A percentile compares a stretch with the other conserved stretches of the same genome.
Evolutionary conservation across 1,140 invertebrate species (phyloP).

Genomic region (Caenorhabditis inopinata): DNA sequence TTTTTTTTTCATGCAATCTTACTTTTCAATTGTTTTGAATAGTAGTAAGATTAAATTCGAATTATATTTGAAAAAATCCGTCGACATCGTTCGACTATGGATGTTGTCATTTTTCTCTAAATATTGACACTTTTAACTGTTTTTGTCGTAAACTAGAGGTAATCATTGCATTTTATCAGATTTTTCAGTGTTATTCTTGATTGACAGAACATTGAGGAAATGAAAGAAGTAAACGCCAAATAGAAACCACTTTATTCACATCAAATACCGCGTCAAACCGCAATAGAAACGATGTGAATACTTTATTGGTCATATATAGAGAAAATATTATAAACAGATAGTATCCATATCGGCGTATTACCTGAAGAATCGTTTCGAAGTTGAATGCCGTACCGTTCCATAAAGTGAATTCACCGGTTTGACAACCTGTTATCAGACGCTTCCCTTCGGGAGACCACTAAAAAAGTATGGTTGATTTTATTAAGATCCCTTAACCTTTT

Average conservation of each 20-base stretch:
- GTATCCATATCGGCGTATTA: conserved; percentile 67
- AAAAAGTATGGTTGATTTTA: conserved; percentile 21
- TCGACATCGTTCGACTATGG: too few relatives aligned
- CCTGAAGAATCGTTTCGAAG: conserved; percentile 99
- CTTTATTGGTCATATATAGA: neutral
- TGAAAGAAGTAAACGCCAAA: neutral
- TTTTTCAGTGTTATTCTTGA: too few relatives aligned
- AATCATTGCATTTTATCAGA: too few relatives aligned
- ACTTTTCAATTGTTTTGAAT: too few relatives aligned
- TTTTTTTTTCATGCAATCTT: too few relatives aligned
- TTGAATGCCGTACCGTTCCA: conserved; percentile 99
- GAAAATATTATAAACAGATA: too few relatives aligned
- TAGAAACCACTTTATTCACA: conserved; percentile 27
- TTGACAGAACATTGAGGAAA: too few relatives aligned
- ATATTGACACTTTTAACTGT: too few relatives aligned
- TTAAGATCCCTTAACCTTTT: neutral
- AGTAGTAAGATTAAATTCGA: too few relatives aligned
- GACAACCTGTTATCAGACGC: conserved; percentile 93
- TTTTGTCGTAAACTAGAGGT: too few relatives aligned
- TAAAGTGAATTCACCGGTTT: conserved; percentile 96
- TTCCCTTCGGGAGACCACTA: conserved; percentile 97
- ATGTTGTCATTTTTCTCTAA: too few relatives aligned
- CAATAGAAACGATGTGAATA: conserved; percentile 20
- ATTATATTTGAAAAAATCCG: too few relatives aligned
- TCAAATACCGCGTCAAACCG: conserved; percentile 6